Base-by-base conservation (phyloP, 2,888 invertebrate species). In the Harpalus rufipes region DNA sequence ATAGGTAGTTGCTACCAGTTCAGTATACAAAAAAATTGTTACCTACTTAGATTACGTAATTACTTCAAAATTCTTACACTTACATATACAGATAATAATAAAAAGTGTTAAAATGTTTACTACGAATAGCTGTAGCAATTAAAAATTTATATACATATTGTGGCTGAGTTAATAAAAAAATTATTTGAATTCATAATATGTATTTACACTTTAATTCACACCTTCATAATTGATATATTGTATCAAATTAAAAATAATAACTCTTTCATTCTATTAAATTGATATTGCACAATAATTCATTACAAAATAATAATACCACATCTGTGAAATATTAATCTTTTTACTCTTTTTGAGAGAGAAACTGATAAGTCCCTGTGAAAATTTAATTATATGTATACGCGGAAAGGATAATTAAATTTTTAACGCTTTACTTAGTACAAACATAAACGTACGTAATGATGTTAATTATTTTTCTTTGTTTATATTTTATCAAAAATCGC, bases 391-490 rank as follows among this genome's bases (percentile, higher is more conserved):
- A 65, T 68, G 39, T 39, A 14, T 14, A 14, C 68, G 0, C 14
- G 68, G 7, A 3, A 68, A n/a, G 39, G 7, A 12, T 68, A 68
- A 68, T 68, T 68, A 68, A 68, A 68, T 68, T 68, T 68, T 39
- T 68, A 68, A 39, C 39, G 39, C 39, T 25, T 68, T 39, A 68
- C n/a, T 32, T 68, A 25, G 39, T 25, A 7, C 39, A 39, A 51
- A 51, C 14, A 39, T 68, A 68, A 39, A 68, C 39, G 39, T n/a
- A 65, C 63, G 25, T 3, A 68, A 25, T 68, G 25, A 25, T 68
- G 25, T 68, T 68, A 32, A 25, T 68, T 39, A 32, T 39, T 68
- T 68, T 68, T 7, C 68, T 39, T 68, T 68, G 68, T 68, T 68
- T 39, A 7, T 68, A 39, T 32, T 63, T 63, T 63, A 12, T 63